phyloP scores from a whole-genome alignment of 2,888 invertebrate genomes.

The Dione juno region DNA sequence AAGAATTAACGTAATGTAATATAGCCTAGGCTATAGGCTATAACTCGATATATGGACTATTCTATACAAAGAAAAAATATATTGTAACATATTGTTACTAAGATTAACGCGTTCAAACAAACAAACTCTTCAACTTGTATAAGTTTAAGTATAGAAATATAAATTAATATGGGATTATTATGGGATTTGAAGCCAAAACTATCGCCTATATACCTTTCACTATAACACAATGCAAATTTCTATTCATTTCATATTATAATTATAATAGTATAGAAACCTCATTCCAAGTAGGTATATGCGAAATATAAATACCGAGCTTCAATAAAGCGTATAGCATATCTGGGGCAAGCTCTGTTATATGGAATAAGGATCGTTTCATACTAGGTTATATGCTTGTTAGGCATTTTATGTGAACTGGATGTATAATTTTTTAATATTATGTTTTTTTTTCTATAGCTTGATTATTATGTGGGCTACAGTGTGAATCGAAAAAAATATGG shows the following conservation, averaged over 20 bases:
- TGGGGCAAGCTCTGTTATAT: constrained; percentile 15
- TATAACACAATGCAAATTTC: not conserved
- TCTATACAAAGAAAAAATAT: too few species aligned
- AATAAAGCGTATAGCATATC: constrained; percentile 27
- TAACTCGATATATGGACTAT: too few species aligned
- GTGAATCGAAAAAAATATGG: too few species aligned
- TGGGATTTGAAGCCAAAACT: not conserved
- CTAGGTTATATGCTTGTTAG: constrained; percentile 16
- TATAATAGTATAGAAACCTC: constrained; percentile 20
- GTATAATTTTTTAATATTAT: constrained; percentile 4
- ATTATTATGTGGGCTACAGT: too few species aligned
- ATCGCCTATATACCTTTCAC: not conserved
- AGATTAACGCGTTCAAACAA: too few species aligned
- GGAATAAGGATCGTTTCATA: constrained; percentile 14
- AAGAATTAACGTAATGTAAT: too few species aligned
- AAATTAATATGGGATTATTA: not conserved
- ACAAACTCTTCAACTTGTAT: too few species aligned
- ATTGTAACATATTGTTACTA: too few species aligned
- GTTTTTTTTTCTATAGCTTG: too few species aligned
- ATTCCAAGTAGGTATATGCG: constrained; percentile 14
- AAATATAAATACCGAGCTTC: constrained; percentile 27
- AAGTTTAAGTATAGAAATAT: too few species aligned
- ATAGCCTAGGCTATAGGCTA: too few species aligned
- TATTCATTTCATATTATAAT: constrained; percentile 6
- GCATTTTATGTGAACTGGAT: constrained; percentile 8